Conservation (phyloP, 2,888 invertebrate species). For the Shargacucullia verbasci region DNA sequence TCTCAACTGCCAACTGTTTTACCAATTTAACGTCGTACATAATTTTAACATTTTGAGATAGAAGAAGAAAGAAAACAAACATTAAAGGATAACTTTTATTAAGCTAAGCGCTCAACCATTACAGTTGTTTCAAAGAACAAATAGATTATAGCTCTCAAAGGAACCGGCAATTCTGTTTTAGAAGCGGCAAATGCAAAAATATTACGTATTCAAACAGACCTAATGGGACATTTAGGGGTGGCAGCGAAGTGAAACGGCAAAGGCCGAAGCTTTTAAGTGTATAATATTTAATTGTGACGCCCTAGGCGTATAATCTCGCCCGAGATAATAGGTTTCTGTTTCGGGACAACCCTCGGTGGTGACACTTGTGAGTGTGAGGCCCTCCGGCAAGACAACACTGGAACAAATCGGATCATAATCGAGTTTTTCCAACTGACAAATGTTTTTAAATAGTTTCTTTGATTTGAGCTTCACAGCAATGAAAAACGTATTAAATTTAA, state of each 20-base stretch:
- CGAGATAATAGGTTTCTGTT: conserved; percentile 90
- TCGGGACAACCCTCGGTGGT: conserved; percentile 86
- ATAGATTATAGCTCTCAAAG: conserved; percentile 89
- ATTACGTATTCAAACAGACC: conserved; percentile 89
- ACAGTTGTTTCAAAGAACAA: conserved; percentile 88
- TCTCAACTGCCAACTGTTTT: conserved; percentile 27
- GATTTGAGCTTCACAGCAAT: conserved; percentile 32
- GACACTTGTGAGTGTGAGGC: conserved; percentile 87
- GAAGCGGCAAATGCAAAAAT: conserved; percentile 89
- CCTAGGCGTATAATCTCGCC: conserved; percentile 90
- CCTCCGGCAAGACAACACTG: conserved; percentile 82
- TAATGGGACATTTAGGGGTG: conserved; percentile 90
- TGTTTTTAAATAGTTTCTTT: conserved; percentile 66
- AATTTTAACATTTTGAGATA: conserved; percentile 36
- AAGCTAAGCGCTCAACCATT: conserved; percentile 84
- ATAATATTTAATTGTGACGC: conserved; percentile 90
- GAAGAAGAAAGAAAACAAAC: conserved; percentile 61
- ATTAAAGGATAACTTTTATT: conserved; percentile 81
- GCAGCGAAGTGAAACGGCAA: conserved; percentile 89
- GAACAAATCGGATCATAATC: conserved; percentile 88
- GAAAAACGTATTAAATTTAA: conserved; percentile 40
- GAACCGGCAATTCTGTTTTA: conserved; percentile 88
- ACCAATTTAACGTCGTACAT: conserved; percentile 29
- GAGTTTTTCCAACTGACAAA: conserved; percentile 82
- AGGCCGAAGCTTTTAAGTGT: conserved; percentile 90